Conservation (phyloP, 2,113 vertebrate species). For the Mirounga angustirostris region DNA sequence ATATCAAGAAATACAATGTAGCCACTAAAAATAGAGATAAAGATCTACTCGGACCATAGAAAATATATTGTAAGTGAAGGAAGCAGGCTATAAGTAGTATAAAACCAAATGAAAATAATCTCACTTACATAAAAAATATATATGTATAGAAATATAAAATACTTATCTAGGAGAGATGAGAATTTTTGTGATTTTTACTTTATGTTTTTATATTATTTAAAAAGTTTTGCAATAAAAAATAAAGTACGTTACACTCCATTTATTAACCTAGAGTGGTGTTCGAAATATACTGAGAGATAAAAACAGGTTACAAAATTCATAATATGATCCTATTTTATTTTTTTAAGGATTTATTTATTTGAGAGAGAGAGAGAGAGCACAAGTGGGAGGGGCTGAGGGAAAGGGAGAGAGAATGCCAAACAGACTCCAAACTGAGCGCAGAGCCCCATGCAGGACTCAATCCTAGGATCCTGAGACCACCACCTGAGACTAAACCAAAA, state of each 20-base stretch:
- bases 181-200: conserved; percentile 13
- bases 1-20: not conserved
- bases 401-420: too few relatives aligned
- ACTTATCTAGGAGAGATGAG: not conserved
- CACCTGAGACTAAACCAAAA: too few relatives aligned
- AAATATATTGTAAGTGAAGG: conserved; percentile 2
- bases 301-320: not conserved
- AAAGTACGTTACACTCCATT: not conserved
- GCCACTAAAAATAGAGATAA: not conserved
- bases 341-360: too few relatives aligned
- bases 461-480: too few relatives aligned
- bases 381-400: too few relatives aligned
- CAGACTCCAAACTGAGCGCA: too few relatives aligned
- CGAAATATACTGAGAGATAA: not conserved
- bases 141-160: not conserved
- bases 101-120: not conserved
- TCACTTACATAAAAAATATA: not conserved
- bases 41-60: not conserved
- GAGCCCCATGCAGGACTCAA: too few relatives aligned
- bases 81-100: not conserved
- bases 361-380: too few relatives aligned
- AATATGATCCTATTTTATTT: not conserved
- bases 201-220: not conserved
- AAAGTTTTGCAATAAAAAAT: not conserved
- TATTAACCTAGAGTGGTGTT: not conserved